Evolutionary conservation across 2,888 invertebrate genomes (phyloP), one percentile per base, ranked within the genome.

Genomic region (Amiota mariae): DNA sequence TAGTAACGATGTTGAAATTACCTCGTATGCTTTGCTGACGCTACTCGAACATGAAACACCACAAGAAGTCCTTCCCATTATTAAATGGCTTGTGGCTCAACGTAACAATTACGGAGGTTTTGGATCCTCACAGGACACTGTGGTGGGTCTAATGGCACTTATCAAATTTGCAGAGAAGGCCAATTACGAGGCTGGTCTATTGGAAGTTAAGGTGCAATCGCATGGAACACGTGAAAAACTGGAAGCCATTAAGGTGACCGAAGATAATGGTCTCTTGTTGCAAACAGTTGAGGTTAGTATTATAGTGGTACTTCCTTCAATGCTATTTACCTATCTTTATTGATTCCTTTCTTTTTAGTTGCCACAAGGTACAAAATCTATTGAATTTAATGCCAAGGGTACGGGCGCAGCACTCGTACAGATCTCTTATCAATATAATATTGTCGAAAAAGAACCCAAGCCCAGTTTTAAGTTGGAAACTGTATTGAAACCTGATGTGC

Each of bases 391-490:
- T 70, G 97, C 95, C 0, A 93, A 93, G 81, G 98, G 98, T 15
- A 93, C 92, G 49, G 98, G 98, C 12, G 92, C 96, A 67, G 95
- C 94, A 0, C 89, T 96, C 56, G 91, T 95, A 61, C 95, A 95
- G 84, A 92, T 98, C 49, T 92, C 94, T 2, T 96, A 96, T 80
- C 92, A 93, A 66, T 97, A 96, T 86, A 95, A 95, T 88, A 92
- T 96, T 76, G 95, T 96, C 86, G 96, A 96, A 18, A 96, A 96
- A 15, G 96, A 95, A 11, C 94, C 95, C 12, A 95, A 95, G 93
- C 97, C 97, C 1, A 91, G 96, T 78, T 97, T 96, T 90, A 95
- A 93, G 56, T 91, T 97, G 8, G 95, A 96, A 90, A 96, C 96
- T 0, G 93, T 95, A 81, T 94, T 97, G 11, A 96, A 96, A 87